Base-by-base conservation (phyloP, 2,888 invertebrate genomes). In the Tinea pellionella region DNA sequence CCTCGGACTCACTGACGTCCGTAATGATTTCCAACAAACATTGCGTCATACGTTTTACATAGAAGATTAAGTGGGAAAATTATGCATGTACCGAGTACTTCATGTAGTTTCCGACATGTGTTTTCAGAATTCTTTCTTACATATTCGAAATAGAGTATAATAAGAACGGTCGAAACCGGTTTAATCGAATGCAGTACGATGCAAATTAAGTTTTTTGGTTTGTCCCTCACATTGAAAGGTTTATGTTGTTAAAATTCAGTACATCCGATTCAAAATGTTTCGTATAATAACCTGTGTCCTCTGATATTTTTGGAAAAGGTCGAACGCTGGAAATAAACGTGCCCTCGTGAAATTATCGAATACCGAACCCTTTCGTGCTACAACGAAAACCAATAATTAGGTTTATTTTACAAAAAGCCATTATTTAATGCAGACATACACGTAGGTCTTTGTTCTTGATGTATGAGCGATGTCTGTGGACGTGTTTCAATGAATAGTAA, bases 401-500 rank as follows among this genome's bases (percentile, higher is more conserved):
- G 37, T 37, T 37, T 37, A 37, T 37, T 37, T 37, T 37, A 37
- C 37, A 37, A n/a, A 37, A 37, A 9, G 9, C 37, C 9, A 37
- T 37, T 24, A 2, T 3, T 37, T 37, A n/a, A 2, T 37, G 9
- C 9, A 2, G 37, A 37, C 2, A 12, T 37, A n/a, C 4, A 1
- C 9, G 9, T 37, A 37, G 1, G 2, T 37, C 37, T 37, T 37
- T 37, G 37, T 37, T 37, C 37, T 37, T 37, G 9, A 37, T 37
- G 9, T 37, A 12, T 37, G 37, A 9, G 2, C 37, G 37, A 37
- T 37, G 47, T 47, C 47, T 47, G 13, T 47, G 16, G 47, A 47
- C 47, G 47, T 47, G 47, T 47, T 47, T 47, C 16, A 47, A 47
- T 47, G 47, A 53, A 53, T 53, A 53, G 53, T 24, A 53, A 47